phyloP scores from a whole-genome alignment of 2,797 vertebrate species.

The Micropoecilia bifurca region DNA sequence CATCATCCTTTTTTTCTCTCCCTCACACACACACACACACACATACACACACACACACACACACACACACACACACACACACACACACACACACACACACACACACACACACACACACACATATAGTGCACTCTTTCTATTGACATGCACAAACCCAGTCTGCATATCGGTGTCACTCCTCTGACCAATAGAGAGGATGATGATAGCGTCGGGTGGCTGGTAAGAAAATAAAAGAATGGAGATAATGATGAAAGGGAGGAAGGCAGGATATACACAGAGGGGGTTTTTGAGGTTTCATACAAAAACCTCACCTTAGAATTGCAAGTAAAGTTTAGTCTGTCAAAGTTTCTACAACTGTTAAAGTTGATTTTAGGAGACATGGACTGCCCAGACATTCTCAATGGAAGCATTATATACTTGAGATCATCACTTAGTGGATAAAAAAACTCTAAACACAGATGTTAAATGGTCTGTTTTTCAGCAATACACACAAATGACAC shows the following conservation, averaged over 20 bases:
- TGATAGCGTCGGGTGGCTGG: conserved; percentile 24
- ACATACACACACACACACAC: background rate
- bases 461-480: background rate
- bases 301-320: background rate
- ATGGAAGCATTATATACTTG: background rate
- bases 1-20: conserved; percentile 27
- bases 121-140: conserved; percentile 19
- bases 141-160: conserved; percentile 39
- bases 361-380: background rate
- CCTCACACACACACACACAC: conserved; percentile 2
- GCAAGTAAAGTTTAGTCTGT: background rate
- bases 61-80: background rate
- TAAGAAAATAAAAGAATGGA: conserved; percentile 9
- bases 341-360: background rate
- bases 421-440: background rate
- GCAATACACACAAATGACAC: background rate
- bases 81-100: background rate
- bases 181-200: conserved; percentile 45
- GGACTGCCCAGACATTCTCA: background rate
- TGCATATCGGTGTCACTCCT: conserved; percentile 51
- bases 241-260: background rate
- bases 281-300: background rate
- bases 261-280: conserved; percentile 2
- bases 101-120: background rate
- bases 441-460: background rate